These are phyloP conservation scores for Sardina pilchardus DNA, from an alignment of 2,113 vertebrate genomes.

Conservation along the genomic window DNA sequence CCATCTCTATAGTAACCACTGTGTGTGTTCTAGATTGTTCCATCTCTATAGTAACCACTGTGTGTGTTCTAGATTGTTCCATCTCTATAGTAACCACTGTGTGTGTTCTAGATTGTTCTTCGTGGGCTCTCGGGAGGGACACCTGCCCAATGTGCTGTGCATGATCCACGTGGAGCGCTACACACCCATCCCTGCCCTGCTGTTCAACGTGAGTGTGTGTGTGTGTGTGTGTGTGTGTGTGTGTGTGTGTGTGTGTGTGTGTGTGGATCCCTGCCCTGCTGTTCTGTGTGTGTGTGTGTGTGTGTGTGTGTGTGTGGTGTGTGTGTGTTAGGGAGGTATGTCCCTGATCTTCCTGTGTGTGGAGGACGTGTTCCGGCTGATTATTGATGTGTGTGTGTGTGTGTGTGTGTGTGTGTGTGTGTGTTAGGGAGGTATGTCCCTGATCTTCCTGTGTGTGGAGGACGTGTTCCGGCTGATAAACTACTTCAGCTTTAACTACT, in stretches of 20 bases:
- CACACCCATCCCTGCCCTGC: conserved; percentile 79
- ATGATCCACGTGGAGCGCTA: conserved; percentile 77
- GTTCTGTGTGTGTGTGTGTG: not conserved
- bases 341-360: conserved; percentile 74
- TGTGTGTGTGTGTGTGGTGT: not conserved
- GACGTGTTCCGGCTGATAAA: conserved; percentile 81
- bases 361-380: conserved; percentile 76
- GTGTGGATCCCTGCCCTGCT: too few relatives aligned
- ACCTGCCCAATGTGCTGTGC: conserved; percentile 74
- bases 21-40: not conserved
- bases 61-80: not conserved
- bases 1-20: too few relatives aligned
- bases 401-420: conserved; percentile 2
- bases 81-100: not conserved
- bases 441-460: conserved; percentile 73
- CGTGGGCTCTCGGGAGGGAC: conserved; percentile 78
- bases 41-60: not conserved
- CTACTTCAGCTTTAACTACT: conserved; percentile 84
- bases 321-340: conserved; percentile 70
- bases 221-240: too few relatives aligned
- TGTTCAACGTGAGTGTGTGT: conserved; percentile 72
- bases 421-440: conserved; percentile 73
- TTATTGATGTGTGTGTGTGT: conserved; percentile 55
- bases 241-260: too few relatives aligned
- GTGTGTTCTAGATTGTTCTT: conserved; percentile 72